These are phyloP conservation scores for Polypedilum vanderplanki DNA, from an alignment of 1,140 invertebrate species.

Conservation along the genomic window DNA sequence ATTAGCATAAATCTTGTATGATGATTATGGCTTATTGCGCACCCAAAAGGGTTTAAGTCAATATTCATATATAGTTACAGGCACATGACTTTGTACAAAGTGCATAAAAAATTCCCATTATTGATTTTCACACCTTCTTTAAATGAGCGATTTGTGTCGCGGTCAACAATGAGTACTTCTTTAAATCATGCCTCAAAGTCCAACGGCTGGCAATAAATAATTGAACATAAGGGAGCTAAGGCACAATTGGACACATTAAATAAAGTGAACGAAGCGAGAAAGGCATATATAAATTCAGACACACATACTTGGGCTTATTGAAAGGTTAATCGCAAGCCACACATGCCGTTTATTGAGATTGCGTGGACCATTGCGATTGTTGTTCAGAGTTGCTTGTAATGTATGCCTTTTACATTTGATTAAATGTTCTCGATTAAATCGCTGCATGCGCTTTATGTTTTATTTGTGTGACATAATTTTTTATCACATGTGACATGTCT, in stretches of 20 bases:
- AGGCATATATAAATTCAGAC: neutral
- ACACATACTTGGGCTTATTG: neutral
- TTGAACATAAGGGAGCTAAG: neutral
- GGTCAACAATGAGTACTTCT: neutral
- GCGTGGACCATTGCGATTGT: conserved; percentile 1
- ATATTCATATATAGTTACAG: neutral
- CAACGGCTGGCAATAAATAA: neutral
- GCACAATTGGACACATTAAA: conserved; percentile 5
- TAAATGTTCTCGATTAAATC: conserved; percentile 19
- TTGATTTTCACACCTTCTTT: conserved; percentile 12
- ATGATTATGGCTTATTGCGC: conserved; percentile 3
- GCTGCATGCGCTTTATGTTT: neutral
- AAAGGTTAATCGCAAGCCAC: conserved; percentile 11
- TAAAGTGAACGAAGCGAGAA: neutral
- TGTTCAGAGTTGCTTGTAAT: neutral
- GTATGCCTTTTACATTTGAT: conserved; percentile 9
- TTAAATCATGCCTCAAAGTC: neutral
- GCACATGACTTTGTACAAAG: neutral
- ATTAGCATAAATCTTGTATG: neutral
- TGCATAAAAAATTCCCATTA: neutral
- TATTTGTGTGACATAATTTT: neutral
- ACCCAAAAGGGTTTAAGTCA: conserved; percentile 10
- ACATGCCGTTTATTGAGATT: conserved; percentile 12
- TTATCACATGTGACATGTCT: conserved; percentile 12
- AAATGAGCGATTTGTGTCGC: conserved; percentile 11